phyloP scores from a whole-genome alignment of 2,113 vertebrate species.

The Zeus faber region DNA sequence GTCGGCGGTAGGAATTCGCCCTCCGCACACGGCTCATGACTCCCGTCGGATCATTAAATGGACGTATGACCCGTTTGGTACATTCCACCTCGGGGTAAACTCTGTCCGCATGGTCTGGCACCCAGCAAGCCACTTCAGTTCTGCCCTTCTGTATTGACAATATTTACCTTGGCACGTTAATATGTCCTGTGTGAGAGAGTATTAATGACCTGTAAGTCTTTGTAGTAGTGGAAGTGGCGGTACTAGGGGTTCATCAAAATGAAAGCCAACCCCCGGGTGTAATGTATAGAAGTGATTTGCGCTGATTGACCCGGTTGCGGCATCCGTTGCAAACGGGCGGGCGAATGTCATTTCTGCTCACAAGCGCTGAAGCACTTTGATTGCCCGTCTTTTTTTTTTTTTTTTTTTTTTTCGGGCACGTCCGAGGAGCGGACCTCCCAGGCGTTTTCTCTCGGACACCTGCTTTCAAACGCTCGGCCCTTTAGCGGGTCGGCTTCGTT shows the following conservation, averaged over 20 bases:
- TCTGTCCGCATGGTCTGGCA: conserved; percentile 35
- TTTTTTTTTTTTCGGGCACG: no score
- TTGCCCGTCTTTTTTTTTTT: conserved; percentile 3
- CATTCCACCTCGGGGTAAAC: conserved; percentile 48
- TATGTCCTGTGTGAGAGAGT: conserved; percentile 32
- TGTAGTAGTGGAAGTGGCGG: conserved; percentile 55
- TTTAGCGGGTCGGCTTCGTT: conserved; percentile 30
- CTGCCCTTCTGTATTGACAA: conserved; percentile 45
- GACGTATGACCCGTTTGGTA: conserved; percentile 21
- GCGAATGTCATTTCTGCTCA: conserved; percentile 14
- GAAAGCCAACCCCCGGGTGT: conserved; percentile 37
- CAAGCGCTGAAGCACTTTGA: conserved; percentile 10
- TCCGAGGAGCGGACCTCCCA: conserved; percentile 28
- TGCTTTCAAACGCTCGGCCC: conserved; percentile 28
- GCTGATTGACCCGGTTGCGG: no score
- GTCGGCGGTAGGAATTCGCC: no score
- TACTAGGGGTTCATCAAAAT: conserved; percentile 50
- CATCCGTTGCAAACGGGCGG: no score
- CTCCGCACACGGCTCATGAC: no score
- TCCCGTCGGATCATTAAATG: no score
- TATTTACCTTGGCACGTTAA: conserved; percentile 50
- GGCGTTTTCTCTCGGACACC: conserved; percentile 39
- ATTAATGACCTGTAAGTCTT: conserved; percentile 36
- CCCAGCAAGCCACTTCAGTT: conserved; percentile 42
- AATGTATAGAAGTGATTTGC: conserved; percentile 29